A percentile compares a stretch with the other conserved stretches of the same genome.
These are phyloP conservation scores for Drosophila tsacasi DNA, from an alignment of 1,140 invertebrate species.

Conservation along the genomic window DNA sequence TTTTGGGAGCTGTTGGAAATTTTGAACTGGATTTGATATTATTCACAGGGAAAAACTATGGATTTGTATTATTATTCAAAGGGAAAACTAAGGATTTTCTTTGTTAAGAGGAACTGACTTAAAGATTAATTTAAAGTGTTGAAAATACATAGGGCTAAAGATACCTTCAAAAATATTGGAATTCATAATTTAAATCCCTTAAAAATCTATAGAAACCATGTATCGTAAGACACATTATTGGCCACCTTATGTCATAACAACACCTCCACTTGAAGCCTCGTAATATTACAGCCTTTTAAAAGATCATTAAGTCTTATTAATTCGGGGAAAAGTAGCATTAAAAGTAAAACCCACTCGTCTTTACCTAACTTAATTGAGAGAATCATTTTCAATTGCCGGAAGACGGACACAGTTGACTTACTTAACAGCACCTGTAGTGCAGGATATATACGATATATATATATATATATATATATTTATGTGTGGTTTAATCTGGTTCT, in stretches of 20 bases:
- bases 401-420: constrained; percentile 44
- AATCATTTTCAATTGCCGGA: constrained; percentile 41
- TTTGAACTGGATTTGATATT: not conserved
- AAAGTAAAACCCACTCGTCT: constrained; percentile 39
- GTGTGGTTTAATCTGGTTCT: constrained; percentile 79
- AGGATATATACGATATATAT: constrained; percentile 14
- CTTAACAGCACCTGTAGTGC: constrained; percentile 19
- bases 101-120: not conserved
- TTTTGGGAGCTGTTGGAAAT: not conserved
- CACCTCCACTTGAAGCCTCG: not conserved
- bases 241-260: not conserved
- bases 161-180: too few species aligned
- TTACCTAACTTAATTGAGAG: constrained; percentile 23
- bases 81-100: not conserved
- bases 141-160: not conserved
- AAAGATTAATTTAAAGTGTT: not conserved
- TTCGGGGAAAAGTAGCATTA: constrained; percentile 26
- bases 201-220: not conserved
- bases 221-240: not conserved
- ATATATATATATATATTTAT: constrained; percentile 6
- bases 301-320: constrained; percentile 8
- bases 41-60: not conserved
- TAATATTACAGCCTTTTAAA: constrained; percentile 6
- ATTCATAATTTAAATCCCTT: not conserved
- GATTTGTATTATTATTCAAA: not conserved